These are phyloP conservation scores for Oxycera nigricornis DNA, from an alignment of 2,888 invertebrate species.

Conservation along the genomic window DNA sequence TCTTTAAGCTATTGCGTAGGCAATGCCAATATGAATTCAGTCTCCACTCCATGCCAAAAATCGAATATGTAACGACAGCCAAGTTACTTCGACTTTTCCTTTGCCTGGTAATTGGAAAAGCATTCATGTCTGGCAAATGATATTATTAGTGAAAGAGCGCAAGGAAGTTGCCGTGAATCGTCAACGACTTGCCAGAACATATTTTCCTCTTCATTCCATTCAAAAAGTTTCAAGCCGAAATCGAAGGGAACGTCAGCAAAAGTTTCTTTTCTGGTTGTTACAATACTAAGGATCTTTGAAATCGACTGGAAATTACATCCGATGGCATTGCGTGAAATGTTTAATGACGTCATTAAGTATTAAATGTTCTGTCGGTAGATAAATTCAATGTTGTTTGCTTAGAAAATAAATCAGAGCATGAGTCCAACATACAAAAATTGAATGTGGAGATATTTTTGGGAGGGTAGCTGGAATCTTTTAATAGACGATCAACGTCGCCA, in stretches of 20 bases:
- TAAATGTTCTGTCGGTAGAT: too few species aligned
- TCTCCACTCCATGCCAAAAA: too few species aligned
- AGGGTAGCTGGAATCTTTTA: too few species aligned
- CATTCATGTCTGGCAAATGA: not conserved
- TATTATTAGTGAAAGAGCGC: not conserved
- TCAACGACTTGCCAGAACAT: not conserved
- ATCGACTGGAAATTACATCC: not conserved
- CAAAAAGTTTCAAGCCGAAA: not conserved
- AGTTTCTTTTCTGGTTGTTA: not conserved
- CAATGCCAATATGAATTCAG: too few species aligned
- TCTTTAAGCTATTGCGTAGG: too few species aligned
- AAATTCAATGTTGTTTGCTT: too few species aligned
- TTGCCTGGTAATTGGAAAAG: not conserved
- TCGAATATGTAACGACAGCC: not conserved
- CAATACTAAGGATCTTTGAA: not conserved
- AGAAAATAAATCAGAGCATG: too few species aligned
- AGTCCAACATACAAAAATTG: too few species aligned
- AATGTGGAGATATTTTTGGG: too few species aligned
- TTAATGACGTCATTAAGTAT: not conserved
- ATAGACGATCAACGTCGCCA: too few species aligned
- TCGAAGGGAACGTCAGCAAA: not conserved
- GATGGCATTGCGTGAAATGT: not conserved
- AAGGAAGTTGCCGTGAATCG: not conserved
- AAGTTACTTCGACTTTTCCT: not conserved
- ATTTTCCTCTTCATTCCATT: conserved; percentile 10